Conservation (phyloP, 1,140 invertebrate species). For the Battus philenor region DNA sequence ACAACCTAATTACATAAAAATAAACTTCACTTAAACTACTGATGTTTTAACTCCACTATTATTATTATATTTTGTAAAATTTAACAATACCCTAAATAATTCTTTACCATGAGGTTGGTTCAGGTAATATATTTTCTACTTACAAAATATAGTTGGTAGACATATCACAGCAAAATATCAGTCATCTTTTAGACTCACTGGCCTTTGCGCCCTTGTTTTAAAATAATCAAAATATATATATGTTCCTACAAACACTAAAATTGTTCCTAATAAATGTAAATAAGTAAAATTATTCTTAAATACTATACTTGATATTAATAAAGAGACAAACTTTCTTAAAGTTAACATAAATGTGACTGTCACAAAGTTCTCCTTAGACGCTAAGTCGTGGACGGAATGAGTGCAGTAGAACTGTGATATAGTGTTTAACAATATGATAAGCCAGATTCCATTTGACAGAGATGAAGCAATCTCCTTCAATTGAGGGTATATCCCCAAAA, state of each 20-base stretch:
- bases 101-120: no score
- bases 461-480: constrained; percentile 26
- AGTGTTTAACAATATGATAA: constrained; percentile 45
- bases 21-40: no score
- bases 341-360: constrained; percentile 67
- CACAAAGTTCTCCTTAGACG: constrained; percentile 54
- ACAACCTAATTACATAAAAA: no score
- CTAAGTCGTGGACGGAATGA: constrained; percentile 56
- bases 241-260: constrained; percentile 51
- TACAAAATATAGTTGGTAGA: no score
- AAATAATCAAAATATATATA: constrained; percentile 67
- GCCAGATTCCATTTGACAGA: constrained; percentile 37
- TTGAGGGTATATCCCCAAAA: constrained; percentile 44
- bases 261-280: constrained; percentile 47
- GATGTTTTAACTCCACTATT: no score
- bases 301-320: constrained; percentile 57
- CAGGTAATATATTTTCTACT: no score
- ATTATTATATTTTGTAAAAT: no score
- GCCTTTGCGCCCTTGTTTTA: constrained; percentile 34
- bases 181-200: constrained; percentile 42
- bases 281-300: constrained; percentile 64
- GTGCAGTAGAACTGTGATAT: constrained; percentile 55
- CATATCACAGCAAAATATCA: neutral
- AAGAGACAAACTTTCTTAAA: constrained; percentile 59
- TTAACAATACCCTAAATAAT: no score